Conservation (phyloP, 2,888 invertebrate species). For the Agrochola macilenta region DNA sequence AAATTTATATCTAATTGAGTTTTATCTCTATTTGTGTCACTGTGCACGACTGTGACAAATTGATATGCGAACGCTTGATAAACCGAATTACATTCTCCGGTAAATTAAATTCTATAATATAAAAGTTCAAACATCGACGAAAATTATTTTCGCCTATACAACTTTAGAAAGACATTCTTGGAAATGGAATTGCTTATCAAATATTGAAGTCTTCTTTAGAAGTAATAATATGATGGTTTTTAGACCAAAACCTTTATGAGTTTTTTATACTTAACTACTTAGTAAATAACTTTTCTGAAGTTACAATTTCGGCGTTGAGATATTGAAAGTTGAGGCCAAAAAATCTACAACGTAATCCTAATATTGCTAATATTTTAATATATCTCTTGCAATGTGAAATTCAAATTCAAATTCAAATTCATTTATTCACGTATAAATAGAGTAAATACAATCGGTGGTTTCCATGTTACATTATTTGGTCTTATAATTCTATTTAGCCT, state of each 20-base stretch:
- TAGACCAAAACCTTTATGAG: slow-evolving; percentile 9
- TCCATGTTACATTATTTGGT: no score
- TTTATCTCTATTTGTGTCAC: slow-evolving; percentile 30
- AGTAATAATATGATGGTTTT: slow-evolving; percentile 18
- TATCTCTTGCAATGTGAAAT: slow-evolving; percentile 66
- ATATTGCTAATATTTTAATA: slow-evolving; percentile 67
- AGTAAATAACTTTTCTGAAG: slow-evolving; percentile 33
- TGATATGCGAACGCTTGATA: slow-evolving; percentile 27
- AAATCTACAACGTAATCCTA: slow-evolving; percentile 23
- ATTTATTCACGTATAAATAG: no score
- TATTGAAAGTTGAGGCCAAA: slow-evolving; percentile 25
- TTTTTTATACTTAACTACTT: slow-evolving; percentile 37
- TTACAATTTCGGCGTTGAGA: slow-evolving; percentile 38
- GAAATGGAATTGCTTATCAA: slow-evolving; percentile 14
- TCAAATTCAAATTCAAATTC: no score
- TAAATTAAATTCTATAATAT: slow-evolving; percentile 24
- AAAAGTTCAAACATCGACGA: slow-evolving; percentile 3
- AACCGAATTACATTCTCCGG: slow-evolving; percentile 22
- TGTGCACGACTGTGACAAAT: slow-evolving; percentile 35
- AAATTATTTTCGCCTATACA: not conserved
- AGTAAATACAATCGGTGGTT: no score
- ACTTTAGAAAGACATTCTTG: slow-evolving; percentile 19
- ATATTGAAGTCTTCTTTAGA: slow-evolving; percentile 2
- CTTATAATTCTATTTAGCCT: no score
- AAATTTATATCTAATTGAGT: slow-evolving; percentile 49